Base-by-base conservation (phyloP, 1,140 invertebrate genomes). In the Anagrus nilaparvatae region DNA sequence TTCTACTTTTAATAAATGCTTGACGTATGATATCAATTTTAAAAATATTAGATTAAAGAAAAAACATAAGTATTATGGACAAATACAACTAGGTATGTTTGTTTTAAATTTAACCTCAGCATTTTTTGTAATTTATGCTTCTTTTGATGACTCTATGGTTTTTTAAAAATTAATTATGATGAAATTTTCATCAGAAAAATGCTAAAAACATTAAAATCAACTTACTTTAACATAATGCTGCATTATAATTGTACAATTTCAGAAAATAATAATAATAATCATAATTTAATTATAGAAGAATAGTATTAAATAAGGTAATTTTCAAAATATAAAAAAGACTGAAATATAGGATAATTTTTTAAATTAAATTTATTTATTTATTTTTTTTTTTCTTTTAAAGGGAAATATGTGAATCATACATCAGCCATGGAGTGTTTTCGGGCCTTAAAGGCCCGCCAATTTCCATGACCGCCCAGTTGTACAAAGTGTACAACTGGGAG, bases 81-180 rank as follows among this genome's bases (percentile, higher is more conserved):
- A 53, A 45, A 30, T 53, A 3, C 46, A 53, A 45, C n/a, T 53
- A 21, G 39, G 51, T 3, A 47, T 50, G 46, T 38, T 44, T 25
- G 27, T 53, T 5, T 24, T 45, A 19, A 53, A 53, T 43, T 6
- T 52, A 4, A 32, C 30, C 18, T 17, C 16, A 4, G 20, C 39
- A 14, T 23, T 46, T 25, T 52, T 52, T 42, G 19, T 44, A 13
- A 47, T 51, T 35, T 51, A 51, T 40, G 9, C 48, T n/a, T 21
- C 40, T 1, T 47, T 28, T n/a, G 45, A 52, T 21, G 16, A 46
- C 18, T 19, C 18, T 17, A 27, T 45, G 17, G 24, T 33, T 17
- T 27, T 33, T 9, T 45, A 21, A 16, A n/a, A 9, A 23, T 43
- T 3, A 10, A 18, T 13, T 43, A 31, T 9, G 24, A 43, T 16